A percentile compares a stretch with the other conserved stretches of the same genome.
Conservation (phyloP, 2,113 vertebrate species). For the Leptobrachium leishanense region DNA sequence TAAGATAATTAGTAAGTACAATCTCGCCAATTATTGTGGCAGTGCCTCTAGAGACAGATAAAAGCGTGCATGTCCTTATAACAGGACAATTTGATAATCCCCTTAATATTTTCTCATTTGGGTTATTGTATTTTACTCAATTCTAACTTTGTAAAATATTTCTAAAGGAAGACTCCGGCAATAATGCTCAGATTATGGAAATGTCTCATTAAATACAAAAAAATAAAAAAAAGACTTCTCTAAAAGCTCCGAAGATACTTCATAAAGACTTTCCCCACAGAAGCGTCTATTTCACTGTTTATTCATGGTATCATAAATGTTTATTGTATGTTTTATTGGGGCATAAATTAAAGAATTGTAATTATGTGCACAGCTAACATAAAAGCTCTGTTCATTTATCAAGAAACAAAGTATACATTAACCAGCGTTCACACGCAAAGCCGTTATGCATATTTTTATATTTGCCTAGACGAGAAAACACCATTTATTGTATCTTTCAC, state of each 20-base stretch:
- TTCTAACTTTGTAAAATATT: constrained; percentile 75
- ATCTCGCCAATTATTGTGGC: constrained; percentile 58
- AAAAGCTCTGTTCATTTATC: constrained; percentile 66
- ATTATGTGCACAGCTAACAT: constrained; percentile 66
- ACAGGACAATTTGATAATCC: constrained; percentile 67
- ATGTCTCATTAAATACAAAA: constrained; percentile 81
- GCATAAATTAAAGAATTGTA: constrained; percentile 75
- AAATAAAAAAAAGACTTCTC: constrained; percentile 56
- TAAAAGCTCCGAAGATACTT: constrained; percentile 72
- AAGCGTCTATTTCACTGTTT: constrained; percentile 77
- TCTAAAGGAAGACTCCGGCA: constrained; percentile 80
- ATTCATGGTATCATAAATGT: constrained; percentile 73
- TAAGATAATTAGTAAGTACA: constrained; percentile 60
- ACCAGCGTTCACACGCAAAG: constrained; percentile 52
- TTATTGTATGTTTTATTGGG: constrained; percentile 73
- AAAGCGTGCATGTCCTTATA: constrained; percentile 66
- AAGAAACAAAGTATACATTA: constrained; percentile 61
- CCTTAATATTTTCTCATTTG: constrained; percentile 66
- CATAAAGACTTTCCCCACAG: constrained; percentile 75
- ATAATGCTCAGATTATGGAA: constrained; percentile 89
- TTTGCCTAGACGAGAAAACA: not conserved
- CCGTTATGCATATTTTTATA: constrained; percentile 34
- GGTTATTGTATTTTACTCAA: constrained; percentile 68
- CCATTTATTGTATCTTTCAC: not conserved
- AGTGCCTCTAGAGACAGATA: constrained; percentile 59